A percentile compares a stretch with the other conserved stretches of the same genome.
phyloP scores from a whole-genome alignment of 2,113 vertebrate genomes.

The Grammomys surdaster region DNA sequence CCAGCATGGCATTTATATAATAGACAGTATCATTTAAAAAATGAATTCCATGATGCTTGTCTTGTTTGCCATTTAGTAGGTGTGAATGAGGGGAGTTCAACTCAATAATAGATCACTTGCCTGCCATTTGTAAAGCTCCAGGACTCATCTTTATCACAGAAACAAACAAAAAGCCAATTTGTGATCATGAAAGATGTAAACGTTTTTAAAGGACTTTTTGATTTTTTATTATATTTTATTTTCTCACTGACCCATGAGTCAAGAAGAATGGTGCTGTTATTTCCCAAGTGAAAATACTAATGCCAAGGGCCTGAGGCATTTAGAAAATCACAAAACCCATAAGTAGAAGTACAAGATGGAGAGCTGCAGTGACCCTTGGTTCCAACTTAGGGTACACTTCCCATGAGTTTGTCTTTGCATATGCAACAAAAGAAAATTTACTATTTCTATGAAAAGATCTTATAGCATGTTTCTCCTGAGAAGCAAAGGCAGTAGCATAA shows the following conservation, averaged over 20 bases:
- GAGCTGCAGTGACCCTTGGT: neutral
- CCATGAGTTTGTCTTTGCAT: neutral
- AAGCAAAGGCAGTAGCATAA: constrained; percentile 21
- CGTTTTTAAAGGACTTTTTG: neutral
- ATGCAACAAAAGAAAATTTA: neutral
- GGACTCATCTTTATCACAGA: neutral
- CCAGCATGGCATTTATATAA: neutral
- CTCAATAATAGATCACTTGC: neutral
- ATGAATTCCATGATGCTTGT: neutral
- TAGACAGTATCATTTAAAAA: neutral
- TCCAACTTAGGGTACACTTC: neutral
- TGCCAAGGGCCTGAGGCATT: neutral
- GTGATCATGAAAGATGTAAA: neutral
- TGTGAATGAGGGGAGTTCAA: neutral
- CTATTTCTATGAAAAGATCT: neutral
- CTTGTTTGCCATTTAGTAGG: neutral
- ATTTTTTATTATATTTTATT: neutral
- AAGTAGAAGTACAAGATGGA: accelerated
- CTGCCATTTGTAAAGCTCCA: too few species aligned
- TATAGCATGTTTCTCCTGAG: neutral
- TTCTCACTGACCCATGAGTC: neutral
- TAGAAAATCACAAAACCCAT: neutral
- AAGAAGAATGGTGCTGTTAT: neutral
- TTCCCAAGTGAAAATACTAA: constrained; percentile 3
- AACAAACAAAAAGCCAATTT: neutral